Evolutionary conservation across 2,888 invertebrate genomes (phyloP).

Genomic region (Fragum fragum): DNA sequence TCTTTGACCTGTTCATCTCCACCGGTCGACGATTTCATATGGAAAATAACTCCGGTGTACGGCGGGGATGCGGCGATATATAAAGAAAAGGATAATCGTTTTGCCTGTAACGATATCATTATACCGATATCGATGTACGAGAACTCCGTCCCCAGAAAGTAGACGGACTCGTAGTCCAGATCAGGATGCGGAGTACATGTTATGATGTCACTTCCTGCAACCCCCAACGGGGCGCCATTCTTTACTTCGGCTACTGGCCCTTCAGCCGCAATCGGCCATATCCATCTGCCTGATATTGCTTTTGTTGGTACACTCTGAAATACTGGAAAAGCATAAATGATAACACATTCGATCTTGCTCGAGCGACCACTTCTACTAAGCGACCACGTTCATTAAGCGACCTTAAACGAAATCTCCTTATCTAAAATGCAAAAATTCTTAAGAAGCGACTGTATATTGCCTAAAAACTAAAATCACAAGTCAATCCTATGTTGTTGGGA

Average conservation of each 20-base stretch:
- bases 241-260: neutral
- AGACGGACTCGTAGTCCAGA: conserved; percentile 4
- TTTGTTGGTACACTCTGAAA: neutral
- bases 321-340: neutral
- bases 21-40: neutral
- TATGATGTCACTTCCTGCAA: conserved; percentile 1
- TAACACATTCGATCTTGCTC: too few species aligned
- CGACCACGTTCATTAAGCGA: too few species aligned
- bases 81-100: neutral
- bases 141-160: neutral
- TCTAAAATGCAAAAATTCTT: too few species aligned
- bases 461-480: too few species aligned
- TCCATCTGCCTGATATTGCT: neutral
- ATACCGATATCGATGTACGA: conserved; percentile 13
- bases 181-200: neutral
- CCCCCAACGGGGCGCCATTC: neutral
- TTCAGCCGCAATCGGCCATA: conserved; percentile 12
- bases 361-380: too few species aligned
- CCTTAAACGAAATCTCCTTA: too few species aligned
- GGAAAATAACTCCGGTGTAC: neutral
- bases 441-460: too few species aligned
- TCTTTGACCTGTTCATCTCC: neutral
- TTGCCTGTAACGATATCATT: neutral
- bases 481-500: too few species aligned
- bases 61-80: neutral